Conservation (phyloP, 1,140 invertebrate species). For the Trichonephila clavipes region DNA sequence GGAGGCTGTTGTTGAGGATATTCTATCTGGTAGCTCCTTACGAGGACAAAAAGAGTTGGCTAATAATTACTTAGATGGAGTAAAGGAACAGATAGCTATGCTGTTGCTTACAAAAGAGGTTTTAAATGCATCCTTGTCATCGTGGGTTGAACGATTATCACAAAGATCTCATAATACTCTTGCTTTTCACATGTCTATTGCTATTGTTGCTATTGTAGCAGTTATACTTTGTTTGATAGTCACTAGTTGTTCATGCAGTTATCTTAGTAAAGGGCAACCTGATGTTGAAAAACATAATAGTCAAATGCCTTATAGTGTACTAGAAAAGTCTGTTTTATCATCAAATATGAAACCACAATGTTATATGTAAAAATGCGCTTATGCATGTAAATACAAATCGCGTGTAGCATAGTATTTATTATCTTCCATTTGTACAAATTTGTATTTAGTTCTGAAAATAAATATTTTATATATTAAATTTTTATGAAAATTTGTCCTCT, state of each 20-base stretch:
- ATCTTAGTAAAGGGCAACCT: conserved; percentile 67
- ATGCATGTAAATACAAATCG: conserved; percentile 21
- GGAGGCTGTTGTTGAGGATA: conserved; percentile 69
- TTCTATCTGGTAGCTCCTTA: conserved; percentile 64
- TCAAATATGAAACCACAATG: conserved; percentile 76
- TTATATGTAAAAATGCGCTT: conserved; percentile 69
- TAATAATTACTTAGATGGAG: conserved; percentile 72
- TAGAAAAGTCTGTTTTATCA: conserved; percentile 58
- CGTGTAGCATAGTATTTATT: conserved; percentile 69
- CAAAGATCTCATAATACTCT: conserved; percentile 74
- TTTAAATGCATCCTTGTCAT: conserved; percentile 69
- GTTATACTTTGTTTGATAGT: conserved; percentile 76
- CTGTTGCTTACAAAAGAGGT: conserved; percentile 76
- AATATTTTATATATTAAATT: conserved; percentile 62
- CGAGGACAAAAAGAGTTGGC: conserved; percentile 68
- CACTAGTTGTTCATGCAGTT: conserved; percentile 73
- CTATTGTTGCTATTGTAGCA: conserved; percentile 75
- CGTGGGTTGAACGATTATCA: conserved; percentile 70
- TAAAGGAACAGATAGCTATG: conserved; percentile 76
- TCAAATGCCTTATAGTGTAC: conserved; percentile 65
- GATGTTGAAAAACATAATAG: conserved; percentile 67
- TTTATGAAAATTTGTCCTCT: background rate
- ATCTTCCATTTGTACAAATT: conserved; percentile 63
- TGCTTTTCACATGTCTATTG: conserved; percentile 76
- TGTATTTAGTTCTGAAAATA: conserved; percentile 66